Evolutionary conservation across 2,888 invertebrate species (phyloP).

Genomic region (Erebia epiphron): DNA sequence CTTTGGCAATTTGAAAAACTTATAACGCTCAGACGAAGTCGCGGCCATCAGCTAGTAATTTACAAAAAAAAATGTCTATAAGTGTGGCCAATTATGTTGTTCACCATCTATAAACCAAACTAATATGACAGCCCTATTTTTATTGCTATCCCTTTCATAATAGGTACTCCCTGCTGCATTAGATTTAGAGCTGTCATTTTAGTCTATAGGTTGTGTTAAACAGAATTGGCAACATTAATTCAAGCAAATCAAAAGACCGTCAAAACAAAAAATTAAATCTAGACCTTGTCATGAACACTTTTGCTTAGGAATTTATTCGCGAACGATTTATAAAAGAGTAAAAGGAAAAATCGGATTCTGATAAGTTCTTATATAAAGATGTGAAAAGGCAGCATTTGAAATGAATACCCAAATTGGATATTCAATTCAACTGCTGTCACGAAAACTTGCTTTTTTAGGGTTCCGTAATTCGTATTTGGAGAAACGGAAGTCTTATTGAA

Average conservation of each 20-base stretch:
- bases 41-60: too few species aligned
- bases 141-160: too few species aligned
- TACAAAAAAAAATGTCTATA: too few species aligned
- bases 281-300: constrained; percentile 28
- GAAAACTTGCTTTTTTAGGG: background rate
- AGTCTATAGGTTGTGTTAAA: too few species aligned
- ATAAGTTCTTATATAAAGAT: constrained; percentile 10
- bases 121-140: too few species aligned
- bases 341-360: constrained; percentile 1
- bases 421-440: background rate
- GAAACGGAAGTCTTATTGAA: background rate
- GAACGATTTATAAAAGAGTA: constrained; percentile 8
- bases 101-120: too few species aligned
- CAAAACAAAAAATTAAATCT: constrained; percentile 21
- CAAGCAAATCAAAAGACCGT: background rate
- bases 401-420: background rate
- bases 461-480: background rate
- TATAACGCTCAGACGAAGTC: too few species aligned
- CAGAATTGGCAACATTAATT: background rate
- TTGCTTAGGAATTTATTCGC: constrained; percentile 21
- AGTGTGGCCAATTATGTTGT: too few species aligned
- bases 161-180: too few species aligned
- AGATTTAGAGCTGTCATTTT: background rate
- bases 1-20: too few species aligned
- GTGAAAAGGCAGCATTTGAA: constrained; percentile 1